Evolutionary conservation across 2,888 invertebrate genomes (phyloP), one percentile per base, ranked within the genome.

Genomic region (Gymnocheta viridis): DNA sequence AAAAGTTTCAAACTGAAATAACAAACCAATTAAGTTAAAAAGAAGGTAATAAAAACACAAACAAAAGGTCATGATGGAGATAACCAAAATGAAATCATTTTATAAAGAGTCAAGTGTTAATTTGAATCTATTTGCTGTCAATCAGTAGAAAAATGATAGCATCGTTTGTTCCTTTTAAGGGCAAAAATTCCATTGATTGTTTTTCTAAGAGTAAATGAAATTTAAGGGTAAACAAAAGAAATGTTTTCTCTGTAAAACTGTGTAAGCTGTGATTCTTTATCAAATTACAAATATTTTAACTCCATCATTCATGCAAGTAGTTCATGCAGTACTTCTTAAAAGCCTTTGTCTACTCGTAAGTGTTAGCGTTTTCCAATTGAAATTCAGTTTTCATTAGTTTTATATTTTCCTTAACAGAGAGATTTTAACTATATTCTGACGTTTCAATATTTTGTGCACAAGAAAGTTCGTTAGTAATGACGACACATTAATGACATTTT

Each of bases 401-500:
- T 24, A 10, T 54, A 5, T 22, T 60, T 41, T 32, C 44, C 22
- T 14, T 29, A 19, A 54, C 17, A 49, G 51, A 38, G 6, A 44
- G n/a, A 64, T 44, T 5, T n/a, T n/a, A 41, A 41, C n/a, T n/a
- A n/a, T n/a, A n/a, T n/a, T n/a, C n/a, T n/a, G n/a, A n/a, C n/a
- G n/a, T n/a, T n/a, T n/a, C n/a, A n/a, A n/a, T n/a, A n/a, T n/a
- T n/a, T n/a, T n/a, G n/a, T n/a, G n/a, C n/a, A n/a, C n/a, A n/a
- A n/a, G n/a, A n/a, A n/a, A n/a, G n/a, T n/a, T n/a, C n/a, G n/a
- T n/a, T n/a, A n/a, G n/a, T n/a, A n/a, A 32, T 74, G 51, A 74
- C 54, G 64, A 66, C 54, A 66, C 41, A 32, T 29, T 66, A 76
- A 66, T 66, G 66, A 66, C 76, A 66, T 56, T 24, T 22, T 76